These are phyloP conservation scores for Bombus impatiens DNA, from an alignment of 1,140 invertebrate genomes.

Conservation along the genomic window DNA sequence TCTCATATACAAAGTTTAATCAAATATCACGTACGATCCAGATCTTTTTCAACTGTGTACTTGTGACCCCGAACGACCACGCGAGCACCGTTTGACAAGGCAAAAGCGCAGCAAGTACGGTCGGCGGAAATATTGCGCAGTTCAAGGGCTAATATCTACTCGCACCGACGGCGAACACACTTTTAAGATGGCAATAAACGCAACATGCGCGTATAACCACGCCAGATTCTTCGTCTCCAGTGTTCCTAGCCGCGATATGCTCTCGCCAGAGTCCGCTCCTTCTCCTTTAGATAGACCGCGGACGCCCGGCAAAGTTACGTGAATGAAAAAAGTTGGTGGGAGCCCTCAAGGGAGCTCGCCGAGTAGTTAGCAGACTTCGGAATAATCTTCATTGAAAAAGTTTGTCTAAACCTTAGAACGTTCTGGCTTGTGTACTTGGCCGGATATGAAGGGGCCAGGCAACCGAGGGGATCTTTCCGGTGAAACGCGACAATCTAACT, in stretches of 20 bases:
- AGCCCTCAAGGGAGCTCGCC: constrained; percentile 75
- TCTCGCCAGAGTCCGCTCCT: constrained; percentile 35
- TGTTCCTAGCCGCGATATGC: constrained; percentile 33
- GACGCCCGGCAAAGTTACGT: constrained; percentile 73
- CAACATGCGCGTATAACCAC: constrained; percentile 51
- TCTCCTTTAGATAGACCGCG: constrained; percentile 55
- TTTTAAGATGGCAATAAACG: constrained; percentile 67
- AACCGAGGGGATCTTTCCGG: constrained; percentile 46
- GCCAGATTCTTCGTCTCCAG: constrained; percentile 55
- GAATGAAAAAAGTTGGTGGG: constrained; percentile 80
- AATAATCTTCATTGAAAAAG: constrained; percentile 82
- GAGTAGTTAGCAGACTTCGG: constrained; percentile 79
- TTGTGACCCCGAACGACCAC: not conserved
- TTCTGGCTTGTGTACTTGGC: constrained; percentile 67
- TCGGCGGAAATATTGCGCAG: constrained; percentile 29
- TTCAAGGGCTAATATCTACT: constrained; percentile 48
- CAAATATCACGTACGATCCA: not conserved
- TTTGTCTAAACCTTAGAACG: constrained; percentile 78
- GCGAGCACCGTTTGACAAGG: constrained; percentile 14
- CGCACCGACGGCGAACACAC: constrained; percentile 38
- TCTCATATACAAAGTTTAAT: constrained; percentile 10
- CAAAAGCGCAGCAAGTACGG: not conserved
- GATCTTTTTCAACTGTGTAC: not conserved
- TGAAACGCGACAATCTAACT: constrained; percentile 43
- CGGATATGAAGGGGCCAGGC: constrained; percentile 73